Percentiles rank a stretch among this genome's conserved stretches.
phyloP scores from a whole-genome alignment of 2,113 vertebrate species.

The Hypanus sabinus region DNA sequence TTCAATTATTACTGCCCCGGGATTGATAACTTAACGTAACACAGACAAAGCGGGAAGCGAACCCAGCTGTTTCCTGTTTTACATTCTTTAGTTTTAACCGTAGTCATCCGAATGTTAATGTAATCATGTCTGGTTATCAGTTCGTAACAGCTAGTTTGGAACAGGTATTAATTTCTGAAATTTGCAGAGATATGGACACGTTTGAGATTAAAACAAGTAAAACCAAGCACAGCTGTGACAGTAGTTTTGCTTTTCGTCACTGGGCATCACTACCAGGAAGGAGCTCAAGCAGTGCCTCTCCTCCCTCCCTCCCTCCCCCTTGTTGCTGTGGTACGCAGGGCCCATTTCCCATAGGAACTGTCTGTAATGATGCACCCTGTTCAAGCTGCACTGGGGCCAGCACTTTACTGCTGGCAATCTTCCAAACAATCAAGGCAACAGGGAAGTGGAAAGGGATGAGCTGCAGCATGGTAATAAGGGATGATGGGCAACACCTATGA shows the following conservation, averaged over 20 bases:
- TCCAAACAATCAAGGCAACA: slow-evolving; percentile 27
- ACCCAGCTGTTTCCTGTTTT: neutral
- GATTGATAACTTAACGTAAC: neutral
- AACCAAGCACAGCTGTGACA: neutral
- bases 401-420: slow-evolving; percentile 31
- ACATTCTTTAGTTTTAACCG: neutral
- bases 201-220: neutral
- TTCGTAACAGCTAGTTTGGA: neutral
- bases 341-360: slow-evolving; percentile 34
- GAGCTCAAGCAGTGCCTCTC: neutral
- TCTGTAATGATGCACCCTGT: slow-evolving; percentile 30
- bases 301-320: neutral
- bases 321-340: slow-evolving; percentile 9
- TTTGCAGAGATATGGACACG: neutral
- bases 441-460: slow-evolving; percentile 25
- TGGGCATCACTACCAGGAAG: neutral
- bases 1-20: neutral
- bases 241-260: neutral
- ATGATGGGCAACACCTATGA: slow-evolving; percentile 36
- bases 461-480: slow-evolving; percentile 23
- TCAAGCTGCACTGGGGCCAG: slow-evolving; percentile 26
- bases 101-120: neutral
- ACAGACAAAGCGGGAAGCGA: neutral
- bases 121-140: neutral
- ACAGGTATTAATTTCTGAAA: neutral